Percentiles rank a stretch among this genome's conserved stretches.
Conservation (phyloP, 2,888 invertebrate genomes). For the Synanthedon andrenaeformis region DNA sequence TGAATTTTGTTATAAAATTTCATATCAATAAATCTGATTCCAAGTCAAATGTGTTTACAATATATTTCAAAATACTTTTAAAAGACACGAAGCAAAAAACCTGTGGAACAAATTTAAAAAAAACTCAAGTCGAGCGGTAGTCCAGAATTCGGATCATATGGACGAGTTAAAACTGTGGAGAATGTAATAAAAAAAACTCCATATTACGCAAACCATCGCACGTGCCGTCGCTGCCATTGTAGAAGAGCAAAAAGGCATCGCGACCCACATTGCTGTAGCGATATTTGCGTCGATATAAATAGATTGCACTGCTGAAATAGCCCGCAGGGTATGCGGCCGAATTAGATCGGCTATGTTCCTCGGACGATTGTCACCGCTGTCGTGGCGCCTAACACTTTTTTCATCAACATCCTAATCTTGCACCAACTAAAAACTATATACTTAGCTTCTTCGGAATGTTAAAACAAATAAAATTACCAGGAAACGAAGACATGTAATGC, state of each 20-base stretch:
- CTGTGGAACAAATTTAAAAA: too few relatives aligned
- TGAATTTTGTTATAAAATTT: too few relatives aligned
- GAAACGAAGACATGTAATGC: too few relatives aligned
- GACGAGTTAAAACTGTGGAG: neutral
- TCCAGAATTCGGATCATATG: neutral
- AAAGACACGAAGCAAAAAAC: too few relatives aligned
- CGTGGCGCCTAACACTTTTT: conserved; percentile 12
- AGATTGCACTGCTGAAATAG: conserved; percentile 49
- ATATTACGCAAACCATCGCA: neutral
- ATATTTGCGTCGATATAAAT: conserved; percentile 40
- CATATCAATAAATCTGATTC: too few relatives aligned
- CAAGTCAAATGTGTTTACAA: too few relatives aligned
- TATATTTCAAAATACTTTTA: too few relatives aligned
- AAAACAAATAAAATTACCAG: too few relatives aligned
- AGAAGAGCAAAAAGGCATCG: conserved; percentile 25
- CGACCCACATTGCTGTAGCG: conserved; percentile 45
- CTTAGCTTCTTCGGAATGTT: too few relatives aligned
- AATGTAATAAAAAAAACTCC: neutral
- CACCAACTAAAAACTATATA: too few relatives aligned
- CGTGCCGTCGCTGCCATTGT: neutral
- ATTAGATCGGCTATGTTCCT: conserved; percentile 25
- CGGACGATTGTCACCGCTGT: conserved; percentile 16
- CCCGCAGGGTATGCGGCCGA: conserved; percentile 45
- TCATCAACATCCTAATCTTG: neutral
- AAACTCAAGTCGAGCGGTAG: too few relatives aligned